Evolutionary conservation across 2,113 vertebrate genomes (phyloP).

Genomic region (Zosterops japonicus): DNA sequence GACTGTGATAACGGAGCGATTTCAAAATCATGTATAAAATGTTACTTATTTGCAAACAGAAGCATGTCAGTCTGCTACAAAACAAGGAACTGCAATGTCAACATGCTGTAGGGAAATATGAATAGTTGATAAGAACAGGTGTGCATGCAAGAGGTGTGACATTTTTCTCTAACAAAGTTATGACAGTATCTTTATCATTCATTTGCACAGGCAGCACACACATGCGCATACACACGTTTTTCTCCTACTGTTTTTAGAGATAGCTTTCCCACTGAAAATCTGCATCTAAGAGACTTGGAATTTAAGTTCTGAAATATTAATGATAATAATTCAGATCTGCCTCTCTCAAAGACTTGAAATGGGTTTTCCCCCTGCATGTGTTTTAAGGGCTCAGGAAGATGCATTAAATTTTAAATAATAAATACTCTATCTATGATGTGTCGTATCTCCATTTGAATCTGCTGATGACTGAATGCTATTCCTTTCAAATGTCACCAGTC

Average conservation of each 20-base stretch:
- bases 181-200: not conserved
- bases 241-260: not conserved
- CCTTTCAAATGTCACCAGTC: not conserved
- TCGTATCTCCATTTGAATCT: conserved; percentile 5
- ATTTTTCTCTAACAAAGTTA: not conserved
- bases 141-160: not conserved
- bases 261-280: not conserved
- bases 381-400: conserved; percentile 25
- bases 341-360: conserved; percentile 45
- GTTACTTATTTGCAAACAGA: not conserved
- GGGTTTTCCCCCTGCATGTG: not conserved
- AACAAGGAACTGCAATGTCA: conserved; percentile 2
- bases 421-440: conserved; percentile 33
- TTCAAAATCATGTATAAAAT: not conserved
- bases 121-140: not conserved
- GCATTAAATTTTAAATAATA: conserved; percentile 45
- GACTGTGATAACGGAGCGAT: not conserved
- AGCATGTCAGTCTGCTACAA: not conserved
- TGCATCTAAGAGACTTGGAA: not conserved
- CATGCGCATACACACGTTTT: not conserved
- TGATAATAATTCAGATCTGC: not conserved
- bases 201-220: not conserved
- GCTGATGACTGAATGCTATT: not conserved
- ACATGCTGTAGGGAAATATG: not conserved
- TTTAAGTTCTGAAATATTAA: conserved; percentile 17